Evolutionary conservation across 1,140 invertebrate genomes (phyloP), one percentile per base, ranked within the genome.

Genomic region (Pseudomyrmex sp.): DNA sequence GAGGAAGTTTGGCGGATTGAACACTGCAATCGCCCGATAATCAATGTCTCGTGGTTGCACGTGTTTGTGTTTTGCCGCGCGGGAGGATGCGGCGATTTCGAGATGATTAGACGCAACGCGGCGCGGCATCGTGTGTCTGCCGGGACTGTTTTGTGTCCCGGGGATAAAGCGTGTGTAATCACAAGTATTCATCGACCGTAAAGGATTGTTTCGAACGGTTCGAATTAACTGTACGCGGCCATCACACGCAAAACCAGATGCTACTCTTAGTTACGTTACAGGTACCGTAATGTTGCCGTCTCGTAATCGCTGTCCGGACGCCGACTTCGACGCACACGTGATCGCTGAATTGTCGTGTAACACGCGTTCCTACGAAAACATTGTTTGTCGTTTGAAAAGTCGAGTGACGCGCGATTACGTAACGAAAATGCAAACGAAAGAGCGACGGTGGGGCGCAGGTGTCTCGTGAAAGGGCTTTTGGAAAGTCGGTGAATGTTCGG

Each of bases 211-310:
- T 15, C 76, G 66, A 54, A 10, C 50, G 68, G 50, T 13, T 70
- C 54, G 54, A 80, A 80, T 80, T 72, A 80, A 80, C 66, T 80
- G 66, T 80, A 79, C 65, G 44, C 7, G 7, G 20, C 15, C 54
- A 20, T 66, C 23, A 58, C 62, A 15, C 75, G 66, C 66, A 80
- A 80, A 80, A 80, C 54, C 76, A 80, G 76, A 80, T 80, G 76
- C 66, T 48, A 50, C 54, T 70, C 54, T 80, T 80, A 79, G 20
- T 35, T 35, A 26, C n/a, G 54, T 80, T 70, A 59, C 76, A 8
- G 46, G 54, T 72, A 80, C 54, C 76, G 23, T 70, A 80, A 70
- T 18, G 52, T 13, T 26, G 13, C 50, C 15, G 35, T 61, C 20
- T 12, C 44, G 13, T 48, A 44, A 56, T 68, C 35, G 35, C 8